Percentiles rank a stretch among this genome's conserved stretches.
These are phyloP conservation scores for Hylomyscus alleni DNA, from an alignment of 2,797 vertebrate species.

Conservation along the genomic window DNA sequence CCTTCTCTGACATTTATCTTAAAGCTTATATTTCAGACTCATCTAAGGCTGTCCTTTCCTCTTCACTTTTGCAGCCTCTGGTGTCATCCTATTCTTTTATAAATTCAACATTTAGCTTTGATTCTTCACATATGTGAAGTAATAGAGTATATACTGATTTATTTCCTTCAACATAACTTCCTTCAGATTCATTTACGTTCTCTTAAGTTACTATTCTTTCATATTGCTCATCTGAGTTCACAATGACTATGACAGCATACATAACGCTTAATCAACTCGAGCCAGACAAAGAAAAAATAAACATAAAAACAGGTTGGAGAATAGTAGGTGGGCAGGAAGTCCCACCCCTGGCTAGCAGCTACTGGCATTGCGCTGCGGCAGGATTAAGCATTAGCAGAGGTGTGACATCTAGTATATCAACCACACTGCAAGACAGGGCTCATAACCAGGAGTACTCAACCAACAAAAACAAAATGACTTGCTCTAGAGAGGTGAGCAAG, in stretches of 20 bases:
- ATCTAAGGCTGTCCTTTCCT: neutral
- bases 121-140: neutral
- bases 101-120: neutral
- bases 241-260: neutral
- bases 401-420: neutral
- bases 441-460: too few relatives aligned
- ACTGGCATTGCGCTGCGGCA: too few relatives aligned
- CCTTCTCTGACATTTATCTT: neutral
- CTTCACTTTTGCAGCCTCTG: neutral
- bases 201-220: neutral
- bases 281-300: neutral
- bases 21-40: too few relatives aligned
- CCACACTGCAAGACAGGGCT: too few relatives aligned
- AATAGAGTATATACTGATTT: neutral
- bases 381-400: too few relatives aligned
- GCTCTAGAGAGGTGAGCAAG: neutral
- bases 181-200: too few relatives aligned
- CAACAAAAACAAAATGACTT: neutral
- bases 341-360: neutral
- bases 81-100: neutral
- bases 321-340: neutral
- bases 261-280: neutral
- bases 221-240: neutral
- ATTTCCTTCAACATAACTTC: neutral
- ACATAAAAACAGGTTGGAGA: neutral